Evolutionary conservation across 2,113 vertebrate species (phyloP).

Genomic region (Empidonax alnorum): DNA sequence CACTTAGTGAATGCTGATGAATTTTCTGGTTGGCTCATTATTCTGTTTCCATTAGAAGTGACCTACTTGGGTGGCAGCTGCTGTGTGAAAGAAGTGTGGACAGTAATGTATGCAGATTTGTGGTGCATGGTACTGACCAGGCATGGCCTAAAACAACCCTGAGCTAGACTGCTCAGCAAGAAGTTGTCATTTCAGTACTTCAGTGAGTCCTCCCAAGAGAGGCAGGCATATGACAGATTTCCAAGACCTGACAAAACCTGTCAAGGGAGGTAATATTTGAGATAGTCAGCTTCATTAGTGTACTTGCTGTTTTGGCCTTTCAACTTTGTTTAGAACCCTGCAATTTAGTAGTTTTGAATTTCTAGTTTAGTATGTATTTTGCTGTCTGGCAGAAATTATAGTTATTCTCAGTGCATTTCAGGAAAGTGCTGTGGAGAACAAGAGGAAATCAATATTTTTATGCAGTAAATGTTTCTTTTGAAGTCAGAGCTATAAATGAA

Average conservation of each 20-base stretch:
- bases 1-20: not conserved
- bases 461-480: not conserved
- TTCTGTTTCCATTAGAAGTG: not conserved
- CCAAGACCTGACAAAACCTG: not conserved
- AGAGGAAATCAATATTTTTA: not conserved
- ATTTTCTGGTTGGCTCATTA: not conserved
- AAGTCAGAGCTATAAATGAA: not conserved
- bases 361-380: not conserved
- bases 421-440: not conserved
- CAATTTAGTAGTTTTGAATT: not conserved
- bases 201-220: not conserved
- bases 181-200: not conserved
- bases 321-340: not conserved
- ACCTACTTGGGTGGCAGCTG: not conserved
- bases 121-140: not conserved
- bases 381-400: not conserved
- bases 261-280: not conserved
- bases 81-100: not conserved
- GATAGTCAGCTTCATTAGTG: not conserved
- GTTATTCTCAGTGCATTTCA: not conserved
- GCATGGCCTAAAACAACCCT: not conserved
- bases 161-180: not conserved
- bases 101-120: accelerated
- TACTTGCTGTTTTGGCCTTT: not conserved
- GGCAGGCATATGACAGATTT: not conserved